Evolutionary conservation across 2,113 vertebrate species (phyloP).

Genomic region (Sturnira hondurensis): DNA sequence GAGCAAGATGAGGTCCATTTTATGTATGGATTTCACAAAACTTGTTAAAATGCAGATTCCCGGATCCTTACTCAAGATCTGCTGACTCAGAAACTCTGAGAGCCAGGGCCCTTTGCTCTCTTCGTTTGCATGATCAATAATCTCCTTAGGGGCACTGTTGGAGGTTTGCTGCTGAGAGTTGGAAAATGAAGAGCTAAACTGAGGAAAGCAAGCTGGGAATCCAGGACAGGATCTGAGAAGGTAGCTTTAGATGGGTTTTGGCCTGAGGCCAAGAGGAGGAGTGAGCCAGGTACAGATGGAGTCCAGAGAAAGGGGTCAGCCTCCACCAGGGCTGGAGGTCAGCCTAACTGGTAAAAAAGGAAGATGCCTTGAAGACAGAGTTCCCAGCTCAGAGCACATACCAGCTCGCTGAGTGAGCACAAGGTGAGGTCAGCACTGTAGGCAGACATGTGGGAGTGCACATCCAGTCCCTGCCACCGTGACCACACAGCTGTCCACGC

Average conservation of each 20-base stretch:
- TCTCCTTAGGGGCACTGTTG: neutral
- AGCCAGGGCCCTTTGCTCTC: neutral
- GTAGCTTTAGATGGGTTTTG: neutral
- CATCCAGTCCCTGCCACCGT: neutral
- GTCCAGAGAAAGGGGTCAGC: neutral
- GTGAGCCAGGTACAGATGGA: too few species aligned
- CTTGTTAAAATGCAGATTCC: neutral
- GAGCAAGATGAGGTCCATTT: neutral
- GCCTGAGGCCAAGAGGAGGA: neutral
- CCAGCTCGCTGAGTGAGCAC: neutral
- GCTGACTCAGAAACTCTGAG: neutral
- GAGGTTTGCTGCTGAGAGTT: neutral
- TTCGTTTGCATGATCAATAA: too few species aligned
- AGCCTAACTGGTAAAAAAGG: neutral
- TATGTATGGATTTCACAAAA: neutral
- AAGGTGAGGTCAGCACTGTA: neutral
- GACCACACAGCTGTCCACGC: neutral
- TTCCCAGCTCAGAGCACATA: neutral
- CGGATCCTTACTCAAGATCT: neutral
- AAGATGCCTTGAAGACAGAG: neutral
- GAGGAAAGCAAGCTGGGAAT: neutral
- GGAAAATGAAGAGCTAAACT: neutral
- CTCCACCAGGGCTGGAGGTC: neutral
- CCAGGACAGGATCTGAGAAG: neutral
- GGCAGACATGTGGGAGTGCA: rapidly evolving